These are phyloP conservation scores for Zaprionus vittiger DNA, from an alignment of 1,140 invertebrate species.

Conservation along the genomic window DNA sequence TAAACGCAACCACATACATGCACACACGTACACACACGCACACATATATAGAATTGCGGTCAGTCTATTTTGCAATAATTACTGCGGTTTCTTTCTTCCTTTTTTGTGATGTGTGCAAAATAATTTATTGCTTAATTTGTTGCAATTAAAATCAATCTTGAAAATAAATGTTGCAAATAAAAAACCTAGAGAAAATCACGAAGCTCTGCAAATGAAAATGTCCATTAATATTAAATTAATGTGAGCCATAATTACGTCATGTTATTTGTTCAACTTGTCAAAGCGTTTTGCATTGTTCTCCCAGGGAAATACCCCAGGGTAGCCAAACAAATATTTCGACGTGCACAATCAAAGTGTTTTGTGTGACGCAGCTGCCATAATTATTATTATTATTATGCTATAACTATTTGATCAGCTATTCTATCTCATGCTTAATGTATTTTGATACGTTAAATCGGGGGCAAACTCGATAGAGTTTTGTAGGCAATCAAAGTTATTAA, in stretches of 20 bases:
- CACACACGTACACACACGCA: background rate
- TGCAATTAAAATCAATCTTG: constrained; percentile 66
- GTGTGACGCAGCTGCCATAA: background rate
- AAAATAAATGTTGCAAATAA: constrained; percentile 28
- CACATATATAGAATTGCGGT: constrained; percentile 31
- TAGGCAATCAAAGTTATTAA: background rate
- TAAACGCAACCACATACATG: constrained; percentile 8
- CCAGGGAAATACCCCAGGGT: background rate
- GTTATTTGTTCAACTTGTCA: constrained; percentile 1
- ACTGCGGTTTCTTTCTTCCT: constrained; percentile 1
- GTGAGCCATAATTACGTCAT: background rate
- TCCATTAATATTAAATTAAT: constrained; percentile 1
- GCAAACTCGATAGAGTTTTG: background rate
- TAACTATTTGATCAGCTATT: background rate
- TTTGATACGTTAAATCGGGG: background rate
- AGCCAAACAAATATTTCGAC: too few relatives aligned
- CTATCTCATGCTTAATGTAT: background rate
- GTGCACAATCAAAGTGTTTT: background rate
- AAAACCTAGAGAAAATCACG: background rate
- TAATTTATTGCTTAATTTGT: constrained; percentile 54
- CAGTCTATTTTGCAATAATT: constrained; percentile 47
- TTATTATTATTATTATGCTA: background rate
- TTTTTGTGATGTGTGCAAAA: constrained; percentile 13
- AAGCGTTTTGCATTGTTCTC: background rate
- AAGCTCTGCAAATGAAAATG: background rate